These are phyloP conservation scores for Aplodontia rufa DNA, from an alignment of 2,113 vertebrate genomes.

Conservation along the genomic window DNA sequence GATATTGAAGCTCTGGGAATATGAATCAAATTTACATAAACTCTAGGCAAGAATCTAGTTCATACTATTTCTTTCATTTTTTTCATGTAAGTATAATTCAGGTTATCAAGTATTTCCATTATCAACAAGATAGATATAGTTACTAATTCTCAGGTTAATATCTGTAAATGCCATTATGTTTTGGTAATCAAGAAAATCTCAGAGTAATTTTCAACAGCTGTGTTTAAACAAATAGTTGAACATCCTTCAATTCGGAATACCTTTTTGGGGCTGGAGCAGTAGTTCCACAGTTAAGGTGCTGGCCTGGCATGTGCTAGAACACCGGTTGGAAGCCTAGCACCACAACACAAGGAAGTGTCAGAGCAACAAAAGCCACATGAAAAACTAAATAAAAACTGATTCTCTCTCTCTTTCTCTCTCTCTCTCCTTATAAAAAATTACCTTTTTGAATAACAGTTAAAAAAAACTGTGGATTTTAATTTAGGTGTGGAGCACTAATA, in stretches of 20 bases:
- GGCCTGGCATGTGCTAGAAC: no score
- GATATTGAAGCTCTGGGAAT: background rate
- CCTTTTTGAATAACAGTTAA: conserved; percentile 16
- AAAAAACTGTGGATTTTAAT: background rate
- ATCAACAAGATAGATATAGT: background rate
- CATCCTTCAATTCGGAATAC: conserved; percentile 21
- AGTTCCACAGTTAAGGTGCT: no score
- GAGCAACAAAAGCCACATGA: no score
- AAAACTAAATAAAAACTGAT: no score
- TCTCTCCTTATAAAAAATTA: no score
- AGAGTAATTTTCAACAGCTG: conserved; percentile 43
- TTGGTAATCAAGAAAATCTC: conserved; percentile 50
- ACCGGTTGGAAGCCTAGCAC: no score
- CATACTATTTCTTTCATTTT: background rate
- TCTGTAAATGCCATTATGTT: conserved; percentile 3
- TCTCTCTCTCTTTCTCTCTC: no score
- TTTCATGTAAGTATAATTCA: background rate
- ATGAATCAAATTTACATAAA: conserved; percentile 43
- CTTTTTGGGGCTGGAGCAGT: no score
- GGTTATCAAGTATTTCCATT: background rate
- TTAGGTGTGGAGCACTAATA: background rate
- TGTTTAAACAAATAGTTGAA: conserved; percentile 53
- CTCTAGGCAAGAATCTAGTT: background rate
- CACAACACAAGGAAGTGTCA: no score
- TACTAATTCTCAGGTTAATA: conserved; percentile 46